Evolutionary conservation across 2,113 vertebrate genomes (phyloP).

Genomic region (Rhodinocichla rosea): DNA sequence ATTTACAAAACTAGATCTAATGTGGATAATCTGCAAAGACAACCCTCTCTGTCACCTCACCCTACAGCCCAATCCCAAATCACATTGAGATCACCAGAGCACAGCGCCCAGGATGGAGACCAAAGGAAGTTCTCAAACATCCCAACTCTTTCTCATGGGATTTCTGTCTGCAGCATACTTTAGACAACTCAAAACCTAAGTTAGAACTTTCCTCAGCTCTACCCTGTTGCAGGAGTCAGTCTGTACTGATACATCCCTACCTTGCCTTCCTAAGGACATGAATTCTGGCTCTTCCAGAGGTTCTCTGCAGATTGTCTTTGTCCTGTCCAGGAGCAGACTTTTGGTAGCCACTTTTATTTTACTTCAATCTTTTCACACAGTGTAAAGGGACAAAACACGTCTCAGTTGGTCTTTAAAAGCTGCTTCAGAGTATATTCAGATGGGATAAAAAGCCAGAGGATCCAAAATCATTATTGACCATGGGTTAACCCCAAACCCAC

Average conservation of each 20-base stretch:
- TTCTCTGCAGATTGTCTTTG: background rate
- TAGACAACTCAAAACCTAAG: background rate
- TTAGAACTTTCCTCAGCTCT: background rate
- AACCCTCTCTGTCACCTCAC: background rate
- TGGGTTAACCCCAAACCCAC: background rate
- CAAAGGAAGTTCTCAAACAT: background rate
- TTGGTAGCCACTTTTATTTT: background rate
- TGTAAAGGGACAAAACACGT: background rate
- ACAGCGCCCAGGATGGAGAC: background rate
- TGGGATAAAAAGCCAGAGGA: background rate
- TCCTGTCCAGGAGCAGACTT: background rate
- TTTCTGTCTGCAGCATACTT: background rate
- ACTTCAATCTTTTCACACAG: background rate
- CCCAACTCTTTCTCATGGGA: accelerated
- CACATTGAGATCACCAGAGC: background rate
- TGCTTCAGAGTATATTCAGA: background rate
- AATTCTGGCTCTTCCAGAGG: background rate
- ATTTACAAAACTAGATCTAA: background rate
- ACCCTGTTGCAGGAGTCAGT: background rate
- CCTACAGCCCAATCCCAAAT: background rate
- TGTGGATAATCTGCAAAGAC: background rate
- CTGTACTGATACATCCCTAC: background rate
- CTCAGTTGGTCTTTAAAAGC: background rate
- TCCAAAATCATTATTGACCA: background rate
- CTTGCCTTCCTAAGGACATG: accelerated